phyloP scores from a whole-genome alignment of 2,113 vertebrate species.

The Pterophyllum scalare region DNA sequence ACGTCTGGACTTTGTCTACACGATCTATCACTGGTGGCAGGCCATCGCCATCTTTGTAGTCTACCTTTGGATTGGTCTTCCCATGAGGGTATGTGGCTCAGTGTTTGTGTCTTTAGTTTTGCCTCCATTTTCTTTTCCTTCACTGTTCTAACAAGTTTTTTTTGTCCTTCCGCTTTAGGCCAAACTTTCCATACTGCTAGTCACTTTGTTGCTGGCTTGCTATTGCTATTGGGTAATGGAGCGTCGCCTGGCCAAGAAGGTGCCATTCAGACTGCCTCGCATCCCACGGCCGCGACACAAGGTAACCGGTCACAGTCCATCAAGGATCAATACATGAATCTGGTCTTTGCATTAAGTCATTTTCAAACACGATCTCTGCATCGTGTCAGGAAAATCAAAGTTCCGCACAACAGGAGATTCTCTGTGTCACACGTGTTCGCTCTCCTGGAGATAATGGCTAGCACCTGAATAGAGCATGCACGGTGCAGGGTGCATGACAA shows the following conservation, averaged over 20 bases:
- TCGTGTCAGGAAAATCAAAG: not conserved
- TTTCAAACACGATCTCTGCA: not conserved
- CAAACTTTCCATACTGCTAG: conserved; percentile 89
- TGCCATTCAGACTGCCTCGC: conserved; percentile 85
- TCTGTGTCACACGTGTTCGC: not conserved
- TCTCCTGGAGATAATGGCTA: not conserved
- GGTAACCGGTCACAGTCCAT: conserved; percentile 46
- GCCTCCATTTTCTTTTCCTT: not conserved
- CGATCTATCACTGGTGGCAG: conserved; percentile 98
- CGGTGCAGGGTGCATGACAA: not conserved
- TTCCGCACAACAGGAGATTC: not conserved
- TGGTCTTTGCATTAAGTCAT: not conserved
- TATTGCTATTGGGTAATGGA: conserved; percentile 90
- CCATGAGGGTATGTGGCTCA: conserved; percentile 89
- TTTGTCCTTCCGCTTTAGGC: conserved; percentile 74
- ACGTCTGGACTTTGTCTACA: conserved; percentile 94
- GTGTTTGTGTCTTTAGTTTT: not conserved
- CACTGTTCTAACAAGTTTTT: not conserved
- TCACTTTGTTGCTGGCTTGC: conserved; percentile 77
- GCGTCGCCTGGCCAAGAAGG: conserved; percentile 76
- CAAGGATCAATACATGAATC: not conserved
- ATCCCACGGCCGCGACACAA: conserved; percentile 92
- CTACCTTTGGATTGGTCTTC: conserved; percentile 87
- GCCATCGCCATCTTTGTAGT: conserved; percentile 92
- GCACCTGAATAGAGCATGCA: not conserved